phyloP scores from a whole-genome alignment of 2,888 invertebrate species.

The Choreutis nemorana region DNA sequence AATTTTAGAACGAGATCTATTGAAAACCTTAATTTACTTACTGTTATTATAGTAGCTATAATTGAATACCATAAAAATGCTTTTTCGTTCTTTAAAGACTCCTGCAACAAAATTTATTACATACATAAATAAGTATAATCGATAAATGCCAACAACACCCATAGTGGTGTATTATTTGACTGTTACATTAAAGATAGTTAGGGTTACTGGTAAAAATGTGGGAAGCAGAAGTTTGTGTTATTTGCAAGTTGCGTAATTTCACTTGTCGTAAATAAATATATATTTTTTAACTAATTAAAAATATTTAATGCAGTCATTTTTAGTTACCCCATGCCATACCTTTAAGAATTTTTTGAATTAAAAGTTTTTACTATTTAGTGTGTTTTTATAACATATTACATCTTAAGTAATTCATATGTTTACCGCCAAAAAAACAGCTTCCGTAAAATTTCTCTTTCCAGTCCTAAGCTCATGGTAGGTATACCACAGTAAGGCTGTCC shows the following conservation, averaged over 20 bases:
- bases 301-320: too few relatives aligned
- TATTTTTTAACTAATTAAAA: too few relatives aligned
- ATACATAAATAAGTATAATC: constrained; percentile 1
- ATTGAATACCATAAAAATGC: constrained; percentile 87
- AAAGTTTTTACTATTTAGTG: not conserved
- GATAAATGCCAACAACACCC: too few relatives aligned
- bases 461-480: constrained; percentile 81
- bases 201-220: too few relatives aligned
- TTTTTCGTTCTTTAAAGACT: constrained; percentile 84
- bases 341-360: not conserved
- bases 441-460: constrained; percentile 46
- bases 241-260: too few relatives aligned
- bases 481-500: constrained; percentile 87
- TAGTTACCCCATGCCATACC: too few relatives aligned
- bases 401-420: constrained; percentile 16
- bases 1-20: too few relatives aligned
- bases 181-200: too few relatives aligned
- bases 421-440: constrained; percentile 36
- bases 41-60: constrained; percentile 86
- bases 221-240: too few relatives aligned
- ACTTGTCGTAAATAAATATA: too few relatives aligned
- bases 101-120: constrained; percentile 64
- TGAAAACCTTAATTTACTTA: too few relatives aligned
- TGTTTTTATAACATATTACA: not conserved
- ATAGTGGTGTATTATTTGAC: too few relatives aligned